Evolutionary conservation across 2,888 invertebrate species (phyloP), one percentile per base, ranked within the genome.

Genomic region (Myopa testacea): DNA sequence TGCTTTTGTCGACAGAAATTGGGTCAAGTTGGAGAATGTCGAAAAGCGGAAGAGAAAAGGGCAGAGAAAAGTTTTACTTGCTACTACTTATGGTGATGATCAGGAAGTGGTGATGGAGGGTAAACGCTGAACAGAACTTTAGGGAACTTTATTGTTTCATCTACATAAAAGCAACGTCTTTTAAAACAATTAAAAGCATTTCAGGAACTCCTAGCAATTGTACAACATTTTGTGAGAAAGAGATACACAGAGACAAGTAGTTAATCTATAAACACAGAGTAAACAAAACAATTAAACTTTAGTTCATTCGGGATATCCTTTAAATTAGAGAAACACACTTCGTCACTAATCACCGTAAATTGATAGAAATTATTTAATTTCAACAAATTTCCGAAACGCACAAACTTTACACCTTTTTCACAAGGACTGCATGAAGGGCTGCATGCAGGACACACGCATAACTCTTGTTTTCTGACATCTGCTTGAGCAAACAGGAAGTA

Each of bases 1-100:
- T 38, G 40, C 65, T 60, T 34, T n/a, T 60, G 55, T 60, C 38
- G 45, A 19, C n/a, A 16, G n/a, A 37, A 67, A 75, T 34, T 69
- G 69, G 75, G 68, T 50, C 75, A 75, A 75, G 75, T 75, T 58
- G 75, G 58, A 67, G 14, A 26, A 67, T 55, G 37, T 58, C 37
- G 8, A 55, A 70, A 4, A 34, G 37, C 45, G 45, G 6, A 6
- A 6, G 4, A 45, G 7, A 10, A 10, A 3, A 45, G 45, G 7
- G 6, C 40, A 70, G 50, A 40, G 6, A 69, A 58, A 52, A 55
- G 65, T 65, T 34, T 55, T n/a, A n/a, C 55, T 6, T 45, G 6
- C 2, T 45, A 10, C 45, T 45, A 8, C 10, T 6, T 45, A 3
- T 10, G 10, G n/a, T 5, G 10, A 55, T 6, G 55, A 55, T 55